Percentiles rank a stretch among this genome's conserved stretches.
Evolutionary conservation across 2,113 vertebrate species (phyloP).

Genomic region (Crotophaga sulcirostris): DNA sequence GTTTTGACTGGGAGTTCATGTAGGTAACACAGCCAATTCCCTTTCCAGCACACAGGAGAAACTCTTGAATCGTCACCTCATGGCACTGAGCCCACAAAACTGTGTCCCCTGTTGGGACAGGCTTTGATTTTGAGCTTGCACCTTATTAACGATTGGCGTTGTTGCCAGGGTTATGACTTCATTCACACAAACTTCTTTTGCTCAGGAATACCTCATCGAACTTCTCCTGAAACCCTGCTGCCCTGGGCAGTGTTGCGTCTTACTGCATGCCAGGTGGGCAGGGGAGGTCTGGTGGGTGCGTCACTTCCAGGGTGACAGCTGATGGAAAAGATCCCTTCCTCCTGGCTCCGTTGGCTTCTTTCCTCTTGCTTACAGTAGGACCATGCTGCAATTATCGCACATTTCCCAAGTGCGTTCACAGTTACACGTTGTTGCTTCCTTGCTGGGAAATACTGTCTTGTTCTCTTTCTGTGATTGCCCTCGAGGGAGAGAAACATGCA

Average conservation of each 20-base stretch:
- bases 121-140: neutral
- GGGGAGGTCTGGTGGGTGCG: neutral
- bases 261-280: fast-evolving
- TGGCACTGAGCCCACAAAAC: neutral
- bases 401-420: neutral
- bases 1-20: neutral
- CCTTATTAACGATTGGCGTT: neutral
- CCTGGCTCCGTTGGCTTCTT: neutral
- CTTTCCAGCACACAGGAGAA: neutral
- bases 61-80: neutral
- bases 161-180: neutral
- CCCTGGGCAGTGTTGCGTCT: neutral
- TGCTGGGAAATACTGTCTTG: neutral
- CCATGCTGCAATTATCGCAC: neutral
- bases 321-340: neutral
- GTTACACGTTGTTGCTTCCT: neutral
- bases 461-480: neutral
- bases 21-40: neutral
- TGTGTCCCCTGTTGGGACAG: neutral
- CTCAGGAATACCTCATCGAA: neutral
- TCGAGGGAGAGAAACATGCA: neutral
- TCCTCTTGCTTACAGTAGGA: neutral
- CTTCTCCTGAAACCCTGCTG: neutral
- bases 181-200: neutral
- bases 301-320: neutral